Evolutionary conservation across 2,113 vertebrate genomes (phyloP).

Genomic region (Chloroceryle aenea): DNA sequence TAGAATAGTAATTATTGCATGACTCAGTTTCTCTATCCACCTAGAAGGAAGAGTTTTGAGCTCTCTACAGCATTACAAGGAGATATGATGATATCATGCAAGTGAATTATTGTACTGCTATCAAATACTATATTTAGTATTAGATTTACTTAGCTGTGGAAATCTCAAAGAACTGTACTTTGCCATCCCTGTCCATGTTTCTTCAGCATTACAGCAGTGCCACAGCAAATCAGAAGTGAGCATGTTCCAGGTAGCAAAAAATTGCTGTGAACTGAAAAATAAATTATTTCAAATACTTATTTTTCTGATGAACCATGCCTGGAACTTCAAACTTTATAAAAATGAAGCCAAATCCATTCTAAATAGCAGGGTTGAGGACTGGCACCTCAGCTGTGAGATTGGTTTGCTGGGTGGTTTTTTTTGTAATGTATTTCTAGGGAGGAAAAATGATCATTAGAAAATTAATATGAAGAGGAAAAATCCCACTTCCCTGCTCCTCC

Average conservation of each 20-base stretch:
- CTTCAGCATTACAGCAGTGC: background rate
- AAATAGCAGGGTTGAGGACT: background rate
- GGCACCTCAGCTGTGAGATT: background rate
- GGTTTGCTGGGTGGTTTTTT: background rate
- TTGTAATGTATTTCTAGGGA: background rate
- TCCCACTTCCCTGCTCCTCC: background rate
- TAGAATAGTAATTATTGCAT: background rate
- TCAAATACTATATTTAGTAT: background rate
- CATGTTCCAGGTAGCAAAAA: background rate
- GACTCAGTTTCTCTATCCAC: slow-evolving; percentile 47
- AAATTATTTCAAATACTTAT: background rate
- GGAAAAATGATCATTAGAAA: background rate
- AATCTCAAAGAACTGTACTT: background rate
- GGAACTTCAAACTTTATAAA: background rate
- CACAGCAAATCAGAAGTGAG: background rate
- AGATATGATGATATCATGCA: background rate
- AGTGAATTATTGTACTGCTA: background rate
- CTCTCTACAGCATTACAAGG: background rate
- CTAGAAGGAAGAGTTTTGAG: background rate
- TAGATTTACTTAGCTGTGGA: background rate
- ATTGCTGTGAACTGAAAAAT: background rate
- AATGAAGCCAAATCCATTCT: background rate
- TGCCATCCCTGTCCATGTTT: background rate
- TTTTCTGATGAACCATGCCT: background rate
- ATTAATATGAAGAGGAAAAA: background rate